Evolutionary conservation across 2,797 vertebrate species (phyloP).

Genomic region (Gobio occitaniae): DNA sequence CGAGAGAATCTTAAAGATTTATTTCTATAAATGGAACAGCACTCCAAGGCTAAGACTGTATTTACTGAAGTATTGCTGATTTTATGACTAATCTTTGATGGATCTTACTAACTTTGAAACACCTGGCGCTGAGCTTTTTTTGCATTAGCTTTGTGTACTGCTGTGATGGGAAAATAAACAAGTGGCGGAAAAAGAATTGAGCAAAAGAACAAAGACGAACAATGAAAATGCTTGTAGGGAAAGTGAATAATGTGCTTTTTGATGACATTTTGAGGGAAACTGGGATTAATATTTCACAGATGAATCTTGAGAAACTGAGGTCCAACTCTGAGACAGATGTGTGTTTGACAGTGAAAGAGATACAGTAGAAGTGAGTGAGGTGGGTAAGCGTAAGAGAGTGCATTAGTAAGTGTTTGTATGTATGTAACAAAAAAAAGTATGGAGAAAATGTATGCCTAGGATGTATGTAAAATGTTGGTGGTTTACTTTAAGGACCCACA

Average conservation of each 20-base stretch:
- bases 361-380: conserved; percentile 12
- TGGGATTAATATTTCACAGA: not conserved
- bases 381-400: not conserved
- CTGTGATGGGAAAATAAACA: conserved; percentile 38
- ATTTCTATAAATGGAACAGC: conserved; percentile 55
- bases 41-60: conserved; percentile 4
- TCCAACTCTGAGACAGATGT: conserved; percentile 7
- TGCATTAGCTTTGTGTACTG: conserved; percentile 16
- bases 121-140: conserved; percentile 37
- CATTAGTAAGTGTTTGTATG: not conserved
- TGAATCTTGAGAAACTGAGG: not conserved
- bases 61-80: conserved; percentile 37
- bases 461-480: not conserved
- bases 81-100: conserved; percentile 46
- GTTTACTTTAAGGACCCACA: not conserved
- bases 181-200: not conserved
- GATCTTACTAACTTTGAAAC: conserved; percentile 41
- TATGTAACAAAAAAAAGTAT: not conserved
- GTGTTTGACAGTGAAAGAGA: conserved; percentile 23
- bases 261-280: not conserved
- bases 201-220: conserved; percentile 28
- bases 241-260: conserved; percentile 4
- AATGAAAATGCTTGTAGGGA: not conserved
- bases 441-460: not conserved
- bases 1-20: conserved; percentile 50